phyloP scores from a whole-genome alignment of 2,113 vertebrate species.

The Xenopus borealis region DNA sequence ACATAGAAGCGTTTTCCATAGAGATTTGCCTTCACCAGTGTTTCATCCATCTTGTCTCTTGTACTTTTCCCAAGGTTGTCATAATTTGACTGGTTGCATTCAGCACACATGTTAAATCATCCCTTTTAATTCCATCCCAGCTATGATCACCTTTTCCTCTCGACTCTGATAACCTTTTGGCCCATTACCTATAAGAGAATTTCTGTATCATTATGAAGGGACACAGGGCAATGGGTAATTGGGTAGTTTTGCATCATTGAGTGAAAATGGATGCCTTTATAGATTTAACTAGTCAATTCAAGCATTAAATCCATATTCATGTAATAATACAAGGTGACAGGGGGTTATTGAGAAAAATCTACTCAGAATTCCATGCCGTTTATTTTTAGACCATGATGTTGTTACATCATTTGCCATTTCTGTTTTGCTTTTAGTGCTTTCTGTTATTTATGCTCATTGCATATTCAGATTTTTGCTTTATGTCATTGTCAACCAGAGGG shows the following conservation, averaged over 20 bases:
- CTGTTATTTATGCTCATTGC: too few relatives aligned
- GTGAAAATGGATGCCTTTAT: slow-evolving; percentile 57
- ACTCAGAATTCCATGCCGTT: slow-evolving; percentile 47
- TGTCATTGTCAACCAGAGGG: background rate
- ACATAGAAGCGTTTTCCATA: too few relatives aligned
- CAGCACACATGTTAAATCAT: slow-evolving; percentile 51
- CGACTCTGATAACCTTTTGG: slow-evolving; percentile 58
- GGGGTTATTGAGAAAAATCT: slow-evolving; percentile 48
- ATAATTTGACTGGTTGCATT: slow-evolving; percentile 49
- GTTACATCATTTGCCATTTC: background rate
- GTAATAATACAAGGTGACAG: slow-evolving; percentile 56
- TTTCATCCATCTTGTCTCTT: background rate
- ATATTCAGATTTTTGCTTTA: background rate
- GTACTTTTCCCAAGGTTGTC: slow-evolving; percentile 13
- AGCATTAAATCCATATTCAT: slow-evolving; percentile 62
- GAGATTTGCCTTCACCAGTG: too few relatives aligned
- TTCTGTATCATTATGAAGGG: slow-evolving; percentile 60
- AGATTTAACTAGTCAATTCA: slow-evolving; percentile 60
- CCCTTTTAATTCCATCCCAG: slow-evolving; percentile 57
- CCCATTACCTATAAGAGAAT: slow-evolving; percentile 59
- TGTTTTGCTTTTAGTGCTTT: too few relatives aligned
- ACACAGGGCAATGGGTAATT: slow-evolving; percentile 62
- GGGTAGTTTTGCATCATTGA: slow-evolving; percentile 51
- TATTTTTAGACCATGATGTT: slow-evolving; percentile 54
- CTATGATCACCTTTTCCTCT: slow-evolving; percentile 60